A percentile compares a stretch with the other conserved stretches of the same genome.
Conservation (phyloP, 2,797 vertebrate species). For the Paratrypauchen microcephalus region DNA sequence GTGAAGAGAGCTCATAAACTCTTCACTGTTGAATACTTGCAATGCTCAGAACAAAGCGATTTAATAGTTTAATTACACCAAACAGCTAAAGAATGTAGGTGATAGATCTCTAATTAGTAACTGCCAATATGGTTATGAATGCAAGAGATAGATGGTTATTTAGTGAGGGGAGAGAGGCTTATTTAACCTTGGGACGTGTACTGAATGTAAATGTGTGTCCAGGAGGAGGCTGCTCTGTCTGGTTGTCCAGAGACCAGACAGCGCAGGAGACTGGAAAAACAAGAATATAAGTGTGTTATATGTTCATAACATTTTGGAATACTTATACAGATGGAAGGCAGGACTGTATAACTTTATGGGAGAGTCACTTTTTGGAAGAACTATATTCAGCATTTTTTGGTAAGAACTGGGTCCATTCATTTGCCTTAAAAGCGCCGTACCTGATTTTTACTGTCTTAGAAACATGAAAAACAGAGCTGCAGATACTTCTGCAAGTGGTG, state of each 20-base stretch:
- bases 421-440: no score
- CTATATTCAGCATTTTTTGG: no score
- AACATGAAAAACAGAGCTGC: no score
- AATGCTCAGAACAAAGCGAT: background rate
- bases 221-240: slow-evolving; percentile 68
- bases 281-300: background rate
- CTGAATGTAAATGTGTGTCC: slow-evolving; percentile 71
- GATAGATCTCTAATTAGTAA: slow-evolving; percentile 40
- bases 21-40: no score
- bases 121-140: slow-evolving; percentile 56
- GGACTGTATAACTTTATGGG: no score
- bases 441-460: no score
- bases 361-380: no score
- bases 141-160: slow-evolving; percentile 69
- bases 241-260: slow-evolving; percentile 35
- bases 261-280: background rate
- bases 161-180: slow-evolving; percentile 65
- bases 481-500: no score
- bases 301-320: background rate
- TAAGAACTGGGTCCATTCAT: no score
- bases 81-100: slow-evolving; percentile 2
- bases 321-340: no score
- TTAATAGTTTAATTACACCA: slow-evolving; percentile 25
- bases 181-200: slow-evolving; percentile 71
- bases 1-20: no score